Percentiles rank a stretch among this genome's conserved stretches.
Conservation (phyloP, 2,888 invertebrate species). For the Epirrhoe alternata region DNA sequence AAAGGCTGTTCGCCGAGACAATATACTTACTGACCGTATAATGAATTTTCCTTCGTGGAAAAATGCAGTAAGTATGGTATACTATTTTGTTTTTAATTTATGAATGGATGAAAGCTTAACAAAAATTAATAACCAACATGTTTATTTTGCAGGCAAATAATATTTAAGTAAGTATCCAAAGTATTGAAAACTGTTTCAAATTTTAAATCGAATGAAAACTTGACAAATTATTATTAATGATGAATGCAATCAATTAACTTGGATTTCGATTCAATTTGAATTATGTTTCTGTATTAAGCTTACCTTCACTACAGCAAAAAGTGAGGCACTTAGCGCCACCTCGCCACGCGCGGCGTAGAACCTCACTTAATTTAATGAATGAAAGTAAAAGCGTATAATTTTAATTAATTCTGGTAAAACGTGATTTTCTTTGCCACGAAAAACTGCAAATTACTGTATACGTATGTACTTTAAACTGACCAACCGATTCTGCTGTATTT, state of each 20-base stretch:
- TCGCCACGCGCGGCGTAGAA: conserved; percentile 41
- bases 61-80: no score
- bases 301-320: conserved; percentile 33
- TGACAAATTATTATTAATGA: not conserved
- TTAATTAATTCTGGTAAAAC: conserved; percentile 49
- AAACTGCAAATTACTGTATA: not conserved
- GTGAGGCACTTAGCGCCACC: conserved; percentile 50
- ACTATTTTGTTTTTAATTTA: not conserved
- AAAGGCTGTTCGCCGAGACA: not conserved
- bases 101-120: not conserved
- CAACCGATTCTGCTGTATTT: not conserved
- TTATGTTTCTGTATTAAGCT: not conserved
- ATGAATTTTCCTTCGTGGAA: no score
- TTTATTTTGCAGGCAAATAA: not conserved
- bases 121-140: not conserved
- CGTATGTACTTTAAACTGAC: not conserved
- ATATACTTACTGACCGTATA: not conserved
- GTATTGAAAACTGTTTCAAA: no score
- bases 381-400: conserved; percentile 50
- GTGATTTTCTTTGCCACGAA: conserved; percentile 3
- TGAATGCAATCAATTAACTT: not conserved
- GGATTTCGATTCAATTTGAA: not conserved
- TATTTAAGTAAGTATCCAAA: no score
- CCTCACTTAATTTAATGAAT: conserved; percentile 55
- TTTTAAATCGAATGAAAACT: no score